These are phyloP conservation scores for Pycnonotus jocosus DNA, from an alignment of 2,113 vertebrate species.

Conservation along the genomic window DNA sequence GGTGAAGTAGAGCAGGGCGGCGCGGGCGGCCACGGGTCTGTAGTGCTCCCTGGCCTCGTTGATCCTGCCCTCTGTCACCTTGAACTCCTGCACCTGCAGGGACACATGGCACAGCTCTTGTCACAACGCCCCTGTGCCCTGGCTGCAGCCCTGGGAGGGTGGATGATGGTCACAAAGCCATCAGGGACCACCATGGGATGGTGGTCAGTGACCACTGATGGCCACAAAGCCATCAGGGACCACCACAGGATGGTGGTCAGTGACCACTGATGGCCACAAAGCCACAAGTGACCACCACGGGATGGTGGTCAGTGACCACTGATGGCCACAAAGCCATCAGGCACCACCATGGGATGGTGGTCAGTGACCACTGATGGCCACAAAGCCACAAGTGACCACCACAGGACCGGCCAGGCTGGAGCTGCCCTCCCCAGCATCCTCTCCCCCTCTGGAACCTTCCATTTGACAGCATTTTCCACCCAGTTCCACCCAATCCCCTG, in stretches of 20 bases:
- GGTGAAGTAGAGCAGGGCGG: conserved; percentile 92
- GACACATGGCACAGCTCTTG: background rate
- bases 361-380: too few species aligned
- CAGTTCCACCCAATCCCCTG: accelerated
- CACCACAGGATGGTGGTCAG: too few species aligned
- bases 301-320: too few species aligned
- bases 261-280: too few species aligned
- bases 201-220: too few species aligned
- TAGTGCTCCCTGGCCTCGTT: conserved; percentile 92
- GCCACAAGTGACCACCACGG: too few species aligned
- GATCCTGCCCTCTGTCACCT: conserved; percentile 85
- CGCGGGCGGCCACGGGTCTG: conserved; percentile 78
- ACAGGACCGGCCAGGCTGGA: background rate
- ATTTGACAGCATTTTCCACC: background rate
- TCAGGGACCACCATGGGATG: too few species aligned
- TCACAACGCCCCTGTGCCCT: background rate
- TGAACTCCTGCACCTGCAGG: conserved; percentile 89
- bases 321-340: too few species aligned
- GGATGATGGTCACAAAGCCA: too few species aligned
- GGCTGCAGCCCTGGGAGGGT: background rate
- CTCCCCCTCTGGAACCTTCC: background rate
- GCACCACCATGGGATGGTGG: too few species aligned
- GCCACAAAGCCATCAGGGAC: too few species aligned
- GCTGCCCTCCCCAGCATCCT: background rate
- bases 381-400: accelerated